Conservation (phyloP, 2,797 vertebrate genomes). For the Betta splendens region DNA sequence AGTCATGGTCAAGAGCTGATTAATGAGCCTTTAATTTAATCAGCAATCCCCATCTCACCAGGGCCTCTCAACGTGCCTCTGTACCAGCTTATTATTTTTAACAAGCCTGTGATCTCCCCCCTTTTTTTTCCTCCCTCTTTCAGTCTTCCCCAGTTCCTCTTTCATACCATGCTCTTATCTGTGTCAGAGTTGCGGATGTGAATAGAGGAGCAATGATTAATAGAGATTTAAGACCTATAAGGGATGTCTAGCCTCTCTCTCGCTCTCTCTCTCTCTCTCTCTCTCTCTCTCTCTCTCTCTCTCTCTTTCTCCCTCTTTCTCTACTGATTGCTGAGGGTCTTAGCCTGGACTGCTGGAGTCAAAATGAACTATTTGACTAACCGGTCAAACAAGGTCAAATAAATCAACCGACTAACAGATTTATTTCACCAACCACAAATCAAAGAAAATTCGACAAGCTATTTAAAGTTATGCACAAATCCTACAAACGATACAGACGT, state of each 20-base stretch:
- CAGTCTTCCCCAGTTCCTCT: slow-evolving; percentile 50
- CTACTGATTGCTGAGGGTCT: not conserved
- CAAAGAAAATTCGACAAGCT: too few relatives aligned
- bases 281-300: too few relatives aligned
- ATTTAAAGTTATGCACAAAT: too few relatives aligned
- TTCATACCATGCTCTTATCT: slow-evolving; percentile 65
- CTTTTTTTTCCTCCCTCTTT: slow-evolving; percentile 42
- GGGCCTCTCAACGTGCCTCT: slow-evolving; percentile 83
- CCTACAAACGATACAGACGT: too few relatives aligned
- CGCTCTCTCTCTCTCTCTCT: not conserved
- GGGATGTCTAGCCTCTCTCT: slow-evolving; percentile 58
- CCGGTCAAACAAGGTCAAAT: too few relatives aligned
- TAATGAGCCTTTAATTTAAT: slow-evolving; percentile 96
- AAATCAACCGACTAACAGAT: too few relatives aligned
- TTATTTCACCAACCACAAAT: too few relatives aligned
- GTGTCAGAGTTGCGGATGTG: slow-evolving; percentile 58
- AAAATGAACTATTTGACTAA: too few relatives aligned
- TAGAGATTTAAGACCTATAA: slow-evolving; percentile 73
- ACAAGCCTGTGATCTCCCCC: slow-evolving; percentile 88
- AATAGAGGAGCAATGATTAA: slow-evolving; percentile 74
- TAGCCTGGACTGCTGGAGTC: not conserved
- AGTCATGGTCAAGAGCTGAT: slow-evolving; percentile 85
- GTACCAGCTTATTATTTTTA: slow-evolving; percentile 92
- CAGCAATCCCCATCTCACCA: slow-evolving; percentile 86
- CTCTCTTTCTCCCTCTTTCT: too few relatives aligned